A percentile compares a stretch with the other conserved stretches of the same genome.
These are phyloP conservation scores for Epizoanthus stellaris DNA, from an alignment of 92 coral and sea anemone species.

Conservation along the genomic window DNA sequence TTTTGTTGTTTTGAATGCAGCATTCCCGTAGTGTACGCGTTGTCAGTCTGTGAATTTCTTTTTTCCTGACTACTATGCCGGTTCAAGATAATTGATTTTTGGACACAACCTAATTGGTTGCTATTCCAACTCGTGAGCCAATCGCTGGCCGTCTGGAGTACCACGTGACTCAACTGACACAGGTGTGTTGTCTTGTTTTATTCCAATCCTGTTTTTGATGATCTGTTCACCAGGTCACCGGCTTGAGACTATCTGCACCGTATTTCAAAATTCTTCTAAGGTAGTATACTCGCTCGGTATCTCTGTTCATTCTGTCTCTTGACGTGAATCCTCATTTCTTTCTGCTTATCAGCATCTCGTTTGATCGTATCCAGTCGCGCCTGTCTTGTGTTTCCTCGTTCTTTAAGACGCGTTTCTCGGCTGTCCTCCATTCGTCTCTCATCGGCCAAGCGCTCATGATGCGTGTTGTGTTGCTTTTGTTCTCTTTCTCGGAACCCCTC, in stretches of 20 bases:
- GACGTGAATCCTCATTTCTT: slow-evolving; percentile 77
- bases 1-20: too few relatives aligned
- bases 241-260: background rate
- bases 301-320: slow-evolving; percentile 78
- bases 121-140: too few relatives aligned
- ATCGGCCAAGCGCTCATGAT: slow-evolving; percentile 73
- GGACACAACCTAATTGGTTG: too few relatives aligned
- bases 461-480: slow-evolving; percentile 67
- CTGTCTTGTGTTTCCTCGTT: slow-evolving; percentile 63
- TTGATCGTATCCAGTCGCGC: slow-evolving; percentile 66
- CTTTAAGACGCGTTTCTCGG: slow-evolving; percentile 66
- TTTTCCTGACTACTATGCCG: too few relatives aligned
- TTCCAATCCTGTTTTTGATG: background rate
- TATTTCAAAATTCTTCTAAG: background rate
- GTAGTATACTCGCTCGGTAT: slow-evolving; percentile 83
- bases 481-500: slow-evolving; percentile 78
- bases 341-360: slow-evolving; percentile 71
- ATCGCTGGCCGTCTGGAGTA: too few relatives aligned
- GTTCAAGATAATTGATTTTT: too few relatives aligned
- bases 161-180: too few relatives aligned
- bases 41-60: too few relatives aligned
- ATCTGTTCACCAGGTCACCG: background rate
- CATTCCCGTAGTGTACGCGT: too few relatives aligned
- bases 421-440: slow-evolving; percentile 70
- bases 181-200: background rate